Evolutionary conservation across 2,888 invertebrate genomes (phyloP).

Genomic region (Nudaria mundana): DNA sequence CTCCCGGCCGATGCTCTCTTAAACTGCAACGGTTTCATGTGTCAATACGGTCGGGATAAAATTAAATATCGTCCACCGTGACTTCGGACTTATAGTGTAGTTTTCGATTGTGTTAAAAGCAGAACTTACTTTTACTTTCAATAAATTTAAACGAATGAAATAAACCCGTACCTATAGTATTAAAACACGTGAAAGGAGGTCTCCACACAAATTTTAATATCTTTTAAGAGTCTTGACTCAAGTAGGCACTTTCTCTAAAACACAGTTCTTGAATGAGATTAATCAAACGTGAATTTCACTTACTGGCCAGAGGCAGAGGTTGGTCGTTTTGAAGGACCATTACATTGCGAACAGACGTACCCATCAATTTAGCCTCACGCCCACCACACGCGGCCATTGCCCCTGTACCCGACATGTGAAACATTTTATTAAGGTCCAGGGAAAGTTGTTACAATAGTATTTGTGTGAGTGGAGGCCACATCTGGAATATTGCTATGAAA

Average conservation of each 20-base stretch:
- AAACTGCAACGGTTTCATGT: no score
- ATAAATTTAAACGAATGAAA: no score
- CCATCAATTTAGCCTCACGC: slow-evolving; percentile 77
- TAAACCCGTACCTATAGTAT: no score
- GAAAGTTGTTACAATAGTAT: slow-evolving; percentile 66
- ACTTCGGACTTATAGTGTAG: no score
- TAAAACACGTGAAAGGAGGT: no score
- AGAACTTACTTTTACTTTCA: no score
- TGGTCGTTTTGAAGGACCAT: slow-evolving; percentile 78
- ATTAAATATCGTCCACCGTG: no score
- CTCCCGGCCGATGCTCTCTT: no score
- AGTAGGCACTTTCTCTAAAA: slow-evolving; percentile 41
- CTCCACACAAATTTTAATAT: slow-evolving; percentile 11
- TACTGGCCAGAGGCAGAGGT: slow-evolving; percentile 67
- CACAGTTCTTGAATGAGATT: slow-evolving; percentile 60
- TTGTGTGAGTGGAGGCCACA: slow-evolving; percentile 38
- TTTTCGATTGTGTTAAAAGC: no score
- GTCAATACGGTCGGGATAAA: no score
- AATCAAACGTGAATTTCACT: slow-evolving; percentile 77
- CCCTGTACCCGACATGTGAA: slow-evolving; percentile 71
- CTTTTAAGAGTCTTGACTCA: slow-evolving; percentile 19
- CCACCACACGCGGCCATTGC: slow-evolving; percentile 68
- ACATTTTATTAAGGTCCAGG: slow-evolving; percentile 41
- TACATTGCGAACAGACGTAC: slow-evolving; percentile 76
- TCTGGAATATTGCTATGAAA: slow-evolving; percentile 30